Conservation (phyloP, 2,797 vertebrate genomes). For the Pseudomugil gertrudae region DNA sequence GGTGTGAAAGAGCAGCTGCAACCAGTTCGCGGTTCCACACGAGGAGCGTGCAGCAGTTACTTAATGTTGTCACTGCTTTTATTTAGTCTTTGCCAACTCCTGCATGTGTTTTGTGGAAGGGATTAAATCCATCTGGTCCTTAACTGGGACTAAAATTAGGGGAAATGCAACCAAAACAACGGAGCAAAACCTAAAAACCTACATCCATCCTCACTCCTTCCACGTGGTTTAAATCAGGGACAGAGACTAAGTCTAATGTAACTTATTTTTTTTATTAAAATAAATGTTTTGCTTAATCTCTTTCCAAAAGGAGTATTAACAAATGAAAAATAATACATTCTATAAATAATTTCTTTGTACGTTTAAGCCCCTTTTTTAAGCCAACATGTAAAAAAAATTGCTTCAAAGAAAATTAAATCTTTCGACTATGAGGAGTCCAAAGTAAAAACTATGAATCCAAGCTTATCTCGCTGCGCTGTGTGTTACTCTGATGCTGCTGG, state of each 20-base stretch:
- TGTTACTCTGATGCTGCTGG: too few relatives aligned
- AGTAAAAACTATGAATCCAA: too few relatives aligned
- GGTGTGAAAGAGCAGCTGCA: slow-evolving; percentile 44
- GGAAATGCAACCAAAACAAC: background rate
- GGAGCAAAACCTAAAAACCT: background rate
- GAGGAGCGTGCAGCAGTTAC: slow-evolving; percentile 10
- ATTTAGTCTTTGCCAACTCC: background rate
- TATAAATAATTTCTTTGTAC: too few relatives aligned
- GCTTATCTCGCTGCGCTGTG: too few relatives aligned
- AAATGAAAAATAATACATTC: too few relatives aligned
- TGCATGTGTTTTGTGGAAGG: too few relatives aligned
- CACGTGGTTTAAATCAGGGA: background rate
- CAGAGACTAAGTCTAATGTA: too few relatives aligned
- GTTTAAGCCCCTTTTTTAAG: too few relatives aligned
- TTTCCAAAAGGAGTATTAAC: background rate
- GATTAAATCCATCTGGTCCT: background rate
- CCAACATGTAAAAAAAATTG: too few relatives aligned
- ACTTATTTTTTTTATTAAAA: too few relatives aligned
- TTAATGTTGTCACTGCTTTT: slow-evolving; percentile 1
- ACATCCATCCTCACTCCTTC: background rate
- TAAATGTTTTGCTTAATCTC: background rate
- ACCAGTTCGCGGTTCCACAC: slow-evolving; percentile 33
- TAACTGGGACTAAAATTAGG: background rate
- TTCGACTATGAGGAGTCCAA: too few relatives aligned
- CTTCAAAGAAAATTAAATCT: too few relatives aligned